Evolutionary conservation across 2,888 invertebrate species (phyloP), one percentile per base, ranked within the genome.

Genomic region (Mantis religiosa): DNA sequence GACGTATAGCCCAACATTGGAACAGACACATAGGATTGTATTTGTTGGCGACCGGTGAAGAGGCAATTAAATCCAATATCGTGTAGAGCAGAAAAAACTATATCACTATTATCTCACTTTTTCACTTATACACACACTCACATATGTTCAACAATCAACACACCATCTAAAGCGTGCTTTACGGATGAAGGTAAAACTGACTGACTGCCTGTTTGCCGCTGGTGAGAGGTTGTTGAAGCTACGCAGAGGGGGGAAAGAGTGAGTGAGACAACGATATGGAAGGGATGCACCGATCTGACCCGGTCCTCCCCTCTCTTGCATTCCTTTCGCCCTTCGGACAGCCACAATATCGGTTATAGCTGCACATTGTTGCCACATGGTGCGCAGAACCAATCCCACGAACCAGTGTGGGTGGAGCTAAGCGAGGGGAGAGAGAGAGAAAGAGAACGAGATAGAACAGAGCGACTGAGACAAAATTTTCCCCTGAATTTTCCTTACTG

Each of bases 1-100:
- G 94, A 93, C 94, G 95, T 95, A 94, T 95, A 95, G 94, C 95
- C 95, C 95, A 95, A 94, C 94, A 95, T 95, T 95, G 94, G 95
- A 94, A 94, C 94, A 94, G 93, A 93, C 93, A 94, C 94, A 94
- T 94, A 94, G 93, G 91, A 90, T 92, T 88, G 54, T 88, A 54
- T 81, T 54, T 82, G 82, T 87, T 87, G 82, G n/a, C 30, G 28
- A 34, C 54, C 34, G 34, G 54, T 41, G 30, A 34, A 30, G 82
- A 34, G 85, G 47, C 27, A 30, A 27, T 34, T 28, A 83, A 87
- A 87, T 87, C 87, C 87, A 28, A 81, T 88, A 82, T 84, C 34
- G 85, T 82, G 54, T 14, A 27, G 28, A 30, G 83, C 30, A 34
- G n/a, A 85, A n/a, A 25, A 34, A 83, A 27, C 30, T 47, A 47